Evolutionary conservation across 2,888 invertebrate genomes (phyloP), one percentile per base, ranked within the genome.

Genomic region (Meliscaeva auricollis): DNA sequence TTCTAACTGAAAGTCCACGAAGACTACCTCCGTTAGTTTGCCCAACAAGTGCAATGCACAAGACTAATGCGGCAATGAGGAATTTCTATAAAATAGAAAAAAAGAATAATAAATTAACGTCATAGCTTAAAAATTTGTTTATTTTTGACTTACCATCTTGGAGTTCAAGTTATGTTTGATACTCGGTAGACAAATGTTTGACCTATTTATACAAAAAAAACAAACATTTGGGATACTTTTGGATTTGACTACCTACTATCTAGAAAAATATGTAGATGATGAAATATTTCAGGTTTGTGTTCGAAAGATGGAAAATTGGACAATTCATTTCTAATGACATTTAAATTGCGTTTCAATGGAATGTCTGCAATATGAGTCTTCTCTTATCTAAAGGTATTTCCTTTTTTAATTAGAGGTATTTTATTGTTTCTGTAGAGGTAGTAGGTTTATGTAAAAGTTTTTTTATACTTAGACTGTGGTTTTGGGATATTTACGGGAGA

Each of bases 11-110:
- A 15, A 73, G 35, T 69, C 85, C 81, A 64, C 73, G 85, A 85
- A 85, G 85, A 85, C 80, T 81, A 81, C 81, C 85, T 85, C 73
- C 85, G 77, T 77, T 76, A 38, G 13, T 50, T 73, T 81, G 85
- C 69, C 81, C 81, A 22, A 77, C 9, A 48, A 85, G 76, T 73
- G 85, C 81, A n/a, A 81, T 7, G 85, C 80, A 80, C 81, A 85
- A 1, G n/a, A 76, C 35, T 38, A 56, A 56, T 73, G 76, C 76
- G 69, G 81, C 85, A 77, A 64, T 77, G 80, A 85, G 81, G 85
- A 85, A 85, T 77, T 85, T 85, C 85, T 85, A 22, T 6, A 73
- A 69, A 15, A n/a, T 38, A 46, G 8, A 17, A 64, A 17, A 30
- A 60, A 0, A n/a, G 7, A 38, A 35, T 11, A 8, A 8, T 15